Percentiles rank a stretch among this genome's conserved stretches.
Evolutionary conservation across 2,797 vertebrate species (phyloP).

Genomic region (Darevskia nairensis): DNA sequence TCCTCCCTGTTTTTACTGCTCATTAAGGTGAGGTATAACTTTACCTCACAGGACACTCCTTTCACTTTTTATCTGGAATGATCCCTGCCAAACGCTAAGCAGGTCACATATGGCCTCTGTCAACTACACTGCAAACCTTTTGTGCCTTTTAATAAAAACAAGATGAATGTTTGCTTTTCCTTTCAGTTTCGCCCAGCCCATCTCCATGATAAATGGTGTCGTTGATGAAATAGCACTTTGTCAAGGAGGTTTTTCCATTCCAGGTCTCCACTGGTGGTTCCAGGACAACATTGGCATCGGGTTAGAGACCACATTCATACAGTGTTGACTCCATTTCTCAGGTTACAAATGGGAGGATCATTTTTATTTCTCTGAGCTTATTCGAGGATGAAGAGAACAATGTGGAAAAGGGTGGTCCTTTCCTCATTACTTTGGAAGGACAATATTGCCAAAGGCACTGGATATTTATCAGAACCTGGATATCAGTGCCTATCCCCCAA

Average conservation of each 20-base stretch:
- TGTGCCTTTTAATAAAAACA: conserved; percentile 73
- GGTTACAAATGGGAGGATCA: not conserved
- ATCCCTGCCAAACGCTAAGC: conserved; percentile 56
- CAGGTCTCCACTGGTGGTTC: not conserved
- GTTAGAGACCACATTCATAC: conserved; percentile 13
- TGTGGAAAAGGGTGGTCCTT: not conserved
- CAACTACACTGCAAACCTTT: conserved; percentile 71
- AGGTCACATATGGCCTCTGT: conserved; percentile 75
- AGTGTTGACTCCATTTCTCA: not conserved
- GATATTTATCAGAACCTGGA: not conserved
- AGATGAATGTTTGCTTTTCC: conserved; percentile 67
- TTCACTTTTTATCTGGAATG: conserved; percentile 63
- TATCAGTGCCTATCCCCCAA: not conserved
- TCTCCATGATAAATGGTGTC: conserved; percentile 68
- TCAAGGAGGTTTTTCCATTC: conserved; percentile 7
- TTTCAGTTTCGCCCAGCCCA: conserved; percentile 59
- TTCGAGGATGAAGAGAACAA: conserved; percentile 1
- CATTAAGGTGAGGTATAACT: conserved; percentile 74
- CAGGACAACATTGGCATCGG: not conserved
- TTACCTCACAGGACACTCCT: conserved; percentile 72
- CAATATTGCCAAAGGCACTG: not conserved
- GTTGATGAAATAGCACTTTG: conserved; percentile 59
- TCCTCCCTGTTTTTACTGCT: conserved; percentile 57
- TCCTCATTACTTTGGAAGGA: not conserved
- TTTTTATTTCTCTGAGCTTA: not conserved